phyloP scores from a whole-genome alignment of 2,797 vertebrate genomes.

The Notolabrus celidotus region DNA sequence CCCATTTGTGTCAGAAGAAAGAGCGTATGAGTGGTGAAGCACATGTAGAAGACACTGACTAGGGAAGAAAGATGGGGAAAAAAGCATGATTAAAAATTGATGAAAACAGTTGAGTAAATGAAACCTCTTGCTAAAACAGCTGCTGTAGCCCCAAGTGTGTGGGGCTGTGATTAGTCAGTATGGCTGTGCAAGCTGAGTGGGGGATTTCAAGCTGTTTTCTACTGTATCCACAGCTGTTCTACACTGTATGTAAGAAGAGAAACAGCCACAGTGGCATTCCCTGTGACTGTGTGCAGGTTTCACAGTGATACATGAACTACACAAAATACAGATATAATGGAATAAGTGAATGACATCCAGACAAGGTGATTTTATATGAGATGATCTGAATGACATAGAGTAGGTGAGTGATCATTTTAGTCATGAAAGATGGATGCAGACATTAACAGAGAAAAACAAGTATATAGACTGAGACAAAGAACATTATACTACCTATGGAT shows the following conservation, averaged over 20 bases:
- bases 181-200: constrained; percentile 22
- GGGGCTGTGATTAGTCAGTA: constrained; percentile 40
- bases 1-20: constrained; percentile 1
- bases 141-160: constrained; percentile 31
- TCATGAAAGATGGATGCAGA: constrained; percentile 14
- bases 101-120: constrained; percentile 55
- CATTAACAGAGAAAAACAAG: constrained; percentile 35
- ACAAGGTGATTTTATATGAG: constrained; percentile 1
- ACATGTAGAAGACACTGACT: constrained; percentile 14
- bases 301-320: background rate
- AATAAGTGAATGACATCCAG: constrained; percentile 14
- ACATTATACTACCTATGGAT: constrained; percentile 42
- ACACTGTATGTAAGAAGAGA: background rate
- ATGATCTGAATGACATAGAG: background rate
- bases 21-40: constrained; percentile 8
- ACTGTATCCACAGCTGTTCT: constrained; percentile 38
- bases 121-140: constrained; percentile 52
- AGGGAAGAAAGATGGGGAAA: background rate
- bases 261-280: background rate
- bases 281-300: background rate
- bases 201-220: constrained; percentile 37
- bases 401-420: background rate
- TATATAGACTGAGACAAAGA: constrained; percentile 37
- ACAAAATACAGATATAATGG: constrained; percentile 1
- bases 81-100: constrained; percentile 45